Conservation (phyloP, 2,888 invertebrate genomes). For the Stramonita haemastoma region DNA sequence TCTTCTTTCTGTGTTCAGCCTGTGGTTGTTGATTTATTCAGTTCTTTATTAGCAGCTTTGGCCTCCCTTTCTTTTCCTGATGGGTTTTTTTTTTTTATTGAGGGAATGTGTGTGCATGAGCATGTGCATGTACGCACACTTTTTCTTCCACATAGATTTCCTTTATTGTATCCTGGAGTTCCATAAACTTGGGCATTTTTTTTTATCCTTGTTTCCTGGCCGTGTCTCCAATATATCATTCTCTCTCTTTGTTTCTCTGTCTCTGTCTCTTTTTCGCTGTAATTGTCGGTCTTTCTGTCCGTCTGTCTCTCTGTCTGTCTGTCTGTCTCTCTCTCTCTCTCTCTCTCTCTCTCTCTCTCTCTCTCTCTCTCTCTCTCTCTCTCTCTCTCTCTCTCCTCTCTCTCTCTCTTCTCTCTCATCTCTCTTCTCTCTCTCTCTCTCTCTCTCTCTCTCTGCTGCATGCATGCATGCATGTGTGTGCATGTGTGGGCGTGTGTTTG, state of each 20-base stretch:
- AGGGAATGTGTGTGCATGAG: background rate
- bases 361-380: conserved; percentile 25
- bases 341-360: background rate
- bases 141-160: no score
- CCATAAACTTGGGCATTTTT: no score
- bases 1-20: no score
- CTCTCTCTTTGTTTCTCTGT: background rate
- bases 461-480: background rate
- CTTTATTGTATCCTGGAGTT: no score
- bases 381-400: conserved; percentile 2
- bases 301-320: background rate
- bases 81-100: background rate
- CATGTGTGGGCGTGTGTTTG: background rate
- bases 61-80: no score
- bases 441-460: conserved; percentile 24
- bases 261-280: background rate
- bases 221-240: background rate
- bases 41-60: no score
- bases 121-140: background rate
- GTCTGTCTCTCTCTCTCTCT: background rate
- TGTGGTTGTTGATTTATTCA: no score
- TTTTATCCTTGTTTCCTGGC: no score
- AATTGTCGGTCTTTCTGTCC: no score
- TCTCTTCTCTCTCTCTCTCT: background rate
- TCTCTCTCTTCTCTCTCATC: background rate